Evolutionary conservation across 2,888 invertebrate genomes (phyloP), one percentile per base, ranked within the genome.

Genomic region (Drosophila anomelani): DNA sequence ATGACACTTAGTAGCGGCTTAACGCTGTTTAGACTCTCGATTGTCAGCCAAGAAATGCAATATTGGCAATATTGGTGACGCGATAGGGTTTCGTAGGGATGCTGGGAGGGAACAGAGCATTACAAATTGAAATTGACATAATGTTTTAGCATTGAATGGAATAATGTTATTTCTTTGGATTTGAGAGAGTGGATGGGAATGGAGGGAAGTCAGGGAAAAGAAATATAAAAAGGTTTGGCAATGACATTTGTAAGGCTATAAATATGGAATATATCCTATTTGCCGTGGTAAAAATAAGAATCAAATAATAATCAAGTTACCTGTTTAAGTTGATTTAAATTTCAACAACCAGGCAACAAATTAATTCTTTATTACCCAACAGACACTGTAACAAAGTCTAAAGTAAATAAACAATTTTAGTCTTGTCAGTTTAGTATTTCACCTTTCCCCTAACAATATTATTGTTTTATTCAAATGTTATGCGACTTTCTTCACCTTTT

Each of bases 1-100:
- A 86, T 77, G 84, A 86, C 84, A 86, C 80, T 85, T 84, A 85
- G 84, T 67, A 78, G 77, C 80, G 81, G 84, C 84, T 85, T 81
- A 86, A 75, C 76, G 76, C 76, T 81, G 78, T 75, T 81, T 80
- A 84, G 80, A 72, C 77, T 70, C 64, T 43, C 49, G 56, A 66
- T 54, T 77, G 80, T 55, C 60, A 54, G 62, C 49, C 43, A 59
- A 53, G 41, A 61, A 75, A 44, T 71, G 55, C 49, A 51, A 57
- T 57, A 56, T 60, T 39, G 44, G 46, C 39, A 68, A 39, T 51
- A 71, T 47, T 71, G 41, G 41, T 23, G 67, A 36, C 36, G 36
- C 29, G 20, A 34, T 36, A 23, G 38, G 38, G 26, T 62, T 62
- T 13, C 1, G 20, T 51, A 36, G 51, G 63, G 57, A 29, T 32